These are phyloP conservation scores for Vanacampus margaritifer DNA, from an alignment of 2,113 vertebrate genomes.

Conservation along the genomic window DNA sequence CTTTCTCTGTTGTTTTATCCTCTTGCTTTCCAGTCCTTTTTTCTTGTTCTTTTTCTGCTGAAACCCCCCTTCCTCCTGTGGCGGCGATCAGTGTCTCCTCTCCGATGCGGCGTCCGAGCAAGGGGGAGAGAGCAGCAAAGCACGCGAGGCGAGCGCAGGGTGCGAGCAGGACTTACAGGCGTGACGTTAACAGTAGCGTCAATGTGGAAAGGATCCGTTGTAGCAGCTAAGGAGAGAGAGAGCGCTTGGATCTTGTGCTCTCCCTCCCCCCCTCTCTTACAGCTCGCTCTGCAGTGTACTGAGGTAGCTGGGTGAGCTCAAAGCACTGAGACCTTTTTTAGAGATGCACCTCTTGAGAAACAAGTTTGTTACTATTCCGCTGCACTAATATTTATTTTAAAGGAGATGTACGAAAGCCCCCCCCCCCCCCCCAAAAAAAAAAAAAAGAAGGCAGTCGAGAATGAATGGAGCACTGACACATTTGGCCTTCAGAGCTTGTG, in stretches of 20 bases:
- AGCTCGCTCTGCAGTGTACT: conserved; percentile 65
- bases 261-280: conserved; percentile 14
- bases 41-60: neutral
- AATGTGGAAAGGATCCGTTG: conserved; percentile 71
- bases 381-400: conserved; percentile 31
- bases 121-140: conserved; percentile 40
- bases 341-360: conserved; percentile 63
- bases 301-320: conserved; percentile 71
- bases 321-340: conserved; percentile 71
- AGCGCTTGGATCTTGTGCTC: conserved; percentile 35
- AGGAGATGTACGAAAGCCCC: conserved; percentile 15
- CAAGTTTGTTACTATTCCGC: conserved; percentile 45
- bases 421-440: too few relatives aligned
- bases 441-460: conserved; percentile 57
- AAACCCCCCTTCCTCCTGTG: conserved; percentile 33
- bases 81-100: conserved; percentile 51
- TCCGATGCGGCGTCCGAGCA: conserved; percentile 46
- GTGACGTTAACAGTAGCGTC: conserved; percentile 68
- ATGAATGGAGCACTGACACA: conserved; percentile 88
- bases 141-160: conserved; percentile 47
- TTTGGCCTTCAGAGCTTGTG: conserved; percentile 76
- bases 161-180: conserved; percentile 57
- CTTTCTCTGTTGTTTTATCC: conserved; percentile 54
- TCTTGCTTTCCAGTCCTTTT: conserved; percentile 51
- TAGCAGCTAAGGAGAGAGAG: conserved; percentile 60